These are phyloP conservation scores for Melanaphis sacchari DNA, from an alignment of 1,140 invertebrate species.

Conservation along the genomic window DNA sequence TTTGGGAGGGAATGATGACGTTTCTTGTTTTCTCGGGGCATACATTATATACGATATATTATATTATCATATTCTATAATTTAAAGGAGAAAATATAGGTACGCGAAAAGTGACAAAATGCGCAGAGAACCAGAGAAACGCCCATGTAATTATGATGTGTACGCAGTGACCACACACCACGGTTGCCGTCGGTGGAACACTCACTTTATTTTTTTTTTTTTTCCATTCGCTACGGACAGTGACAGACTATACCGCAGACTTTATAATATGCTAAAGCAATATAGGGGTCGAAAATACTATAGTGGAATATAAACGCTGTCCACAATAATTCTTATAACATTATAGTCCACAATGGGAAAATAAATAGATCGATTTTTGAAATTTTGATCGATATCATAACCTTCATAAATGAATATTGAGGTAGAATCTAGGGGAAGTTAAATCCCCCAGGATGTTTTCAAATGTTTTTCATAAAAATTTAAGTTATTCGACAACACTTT, in stretches of 20 bases:
- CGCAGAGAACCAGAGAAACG: neutral
- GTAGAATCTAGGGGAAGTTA: neutral
- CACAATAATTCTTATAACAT: too few species aligned
- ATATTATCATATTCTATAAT: neutral
- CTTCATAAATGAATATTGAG: too few species aligned
- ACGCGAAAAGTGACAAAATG: constrained; percentile 1
- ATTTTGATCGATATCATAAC: too few species aligned
- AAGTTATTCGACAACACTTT: neutral
- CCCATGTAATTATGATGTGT: neutral
- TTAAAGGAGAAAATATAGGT: neutral
- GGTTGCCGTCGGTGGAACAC: neutral
- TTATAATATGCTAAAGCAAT: neutral
- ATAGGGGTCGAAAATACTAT: too few species aligned
- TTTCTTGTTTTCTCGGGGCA: neutral
- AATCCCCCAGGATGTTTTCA: neutral
- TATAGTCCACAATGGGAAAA: too few species aligned
- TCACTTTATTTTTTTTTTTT: neutral
- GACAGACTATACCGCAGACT: neutral
- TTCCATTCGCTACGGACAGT: neutral
- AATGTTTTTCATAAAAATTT: neutral
- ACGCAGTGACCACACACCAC: neutral
- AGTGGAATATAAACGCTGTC: too few species aligned
- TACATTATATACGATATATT: neutral
- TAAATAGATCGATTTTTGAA: too few species aligned
- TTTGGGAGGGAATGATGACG: neutral